phyloP scores from a whole-genome alignment of 2,797 vertebrate genomes.

The Sebastolobus altivelis region DNA sequence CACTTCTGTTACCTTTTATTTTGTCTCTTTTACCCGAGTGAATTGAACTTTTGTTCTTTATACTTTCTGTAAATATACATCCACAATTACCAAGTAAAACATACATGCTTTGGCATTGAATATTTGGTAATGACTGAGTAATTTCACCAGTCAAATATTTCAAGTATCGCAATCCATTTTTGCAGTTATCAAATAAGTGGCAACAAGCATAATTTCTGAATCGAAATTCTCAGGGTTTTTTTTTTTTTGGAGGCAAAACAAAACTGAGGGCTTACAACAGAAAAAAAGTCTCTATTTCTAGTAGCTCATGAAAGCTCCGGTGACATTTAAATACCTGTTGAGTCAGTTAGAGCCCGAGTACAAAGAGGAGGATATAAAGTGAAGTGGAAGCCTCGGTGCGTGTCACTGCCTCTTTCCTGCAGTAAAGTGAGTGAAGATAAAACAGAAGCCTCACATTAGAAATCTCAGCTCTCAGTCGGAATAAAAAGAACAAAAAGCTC shows the following conservation, averaged over 20 bases:
- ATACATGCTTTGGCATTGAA: no score
- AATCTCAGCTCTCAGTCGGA: slow-evolving; percentile 33
- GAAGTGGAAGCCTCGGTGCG: slow-evolving; percentile 42
- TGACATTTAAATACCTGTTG: slow-evolving; percentile 48
- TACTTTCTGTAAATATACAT: neutral
- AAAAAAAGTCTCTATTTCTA: neutral
- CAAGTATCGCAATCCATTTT: neutral
- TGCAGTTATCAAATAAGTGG: neutral
- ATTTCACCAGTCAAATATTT: neutral
- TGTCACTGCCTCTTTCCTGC: slow-evolving; percentile 43
- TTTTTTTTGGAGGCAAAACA: neutral
- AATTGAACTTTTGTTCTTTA: neutral
- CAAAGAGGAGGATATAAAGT: slow-evolving; percentile 37
- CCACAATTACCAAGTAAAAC: neutral
- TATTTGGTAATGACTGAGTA: neutral
- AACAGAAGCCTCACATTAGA: slow-evolving; percentile 42
- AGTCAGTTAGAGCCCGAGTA: slow-evolving; percentile 29
- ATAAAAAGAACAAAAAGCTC: slow-evolving; percentile 46
- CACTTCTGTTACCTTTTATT: neutral
- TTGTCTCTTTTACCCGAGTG: neutral
- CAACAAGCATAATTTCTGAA: neutral
- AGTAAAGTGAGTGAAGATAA: slow-evolving; percentile 53
- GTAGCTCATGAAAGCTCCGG: slow-evolving; percentile 17
- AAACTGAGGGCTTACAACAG: neutral
- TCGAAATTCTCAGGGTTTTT: neutral